Base-by-base conservation (phyloP, 1,140 invertebrate species). In the Drosophila lini region DNA sequence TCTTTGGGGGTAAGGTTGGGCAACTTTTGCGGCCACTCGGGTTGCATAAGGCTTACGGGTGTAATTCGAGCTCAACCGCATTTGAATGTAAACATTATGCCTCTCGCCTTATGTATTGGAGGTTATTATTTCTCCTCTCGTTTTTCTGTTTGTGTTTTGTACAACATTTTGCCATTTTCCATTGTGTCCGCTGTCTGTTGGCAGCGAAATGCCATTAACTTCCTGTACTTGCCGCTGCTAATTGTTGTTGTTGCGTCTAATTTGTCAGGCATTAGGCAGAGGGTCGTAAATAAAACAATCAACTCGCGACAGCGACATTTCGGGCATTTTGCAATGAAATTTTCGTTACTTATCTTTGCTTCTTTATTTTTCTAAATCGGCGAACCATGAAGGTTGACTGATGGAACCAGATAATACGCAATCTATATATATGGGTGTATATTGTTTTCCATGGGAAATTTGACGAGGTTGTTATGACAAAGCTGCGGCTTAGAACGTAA, bases 271-370 rank as follows among this genome's bases (percentile, higher is more conserved):
- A 84, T 89, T 89, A 84, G 80, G 69, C 75, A 78, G 53, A 69
- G 74, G 68, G 80, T 88, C 84, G 84, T 89, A 88, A 88, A 89
- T 89, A 88, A 80, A 88, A 88, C 84, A 88, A 88, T 88, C 84
- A 88, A 80, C 78, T 73, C 58, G 80, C 61, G 47, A 89, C 84
- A 70, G 81, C 61, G 80, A 89, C 84, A 78, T 88, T 88, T 83
- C 47, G 63, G 84, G 75, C 77, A 89, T 84, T 83, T 81, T 67
- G 56, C 75, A 62, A 52, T 63, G 36, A 52, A 42, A 19, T 42
- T 65, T 69, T 70, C 19, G 63, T 47, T 56, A 36, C 28, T 53
- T 70, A 31, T 70, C 32, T 42, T 22, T 15, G 41, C 25, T 38
- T 40, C 36, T 67, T 48, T 22, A 41, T 34, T 50, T 32, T 68